Evolutionary conservation across 2,797 vertebrate genomes (phyloP).

Genomic region (Ctenopoma multispine): DNA sequence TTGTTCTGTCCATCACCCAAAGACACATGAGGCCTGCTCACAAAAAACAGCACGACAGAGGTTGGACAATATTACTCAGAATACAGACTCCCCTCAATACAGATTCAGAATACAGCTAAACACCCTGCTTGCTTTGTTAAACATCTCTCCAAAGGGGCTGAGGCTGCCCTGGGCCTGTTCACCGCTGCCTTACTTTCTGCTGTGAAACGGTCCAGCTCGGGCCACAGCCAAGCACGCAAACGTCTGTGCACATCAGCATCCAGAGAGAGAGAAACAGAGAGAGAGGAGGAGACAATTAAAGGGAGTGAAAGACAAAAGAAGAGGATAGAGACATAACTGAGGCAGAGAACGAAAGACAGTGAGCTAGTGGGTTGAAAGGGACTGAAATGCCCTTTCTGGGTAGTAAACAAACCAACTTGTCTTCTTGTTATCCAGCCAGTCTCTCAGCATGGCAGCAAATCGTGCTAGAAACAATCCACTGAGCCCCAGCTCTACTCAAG

Average conservation of each 20-base stretch:
- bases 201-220: slow-evolving; percentile 48
- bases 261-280: neutral
- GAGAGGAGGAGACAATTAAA: neutral
- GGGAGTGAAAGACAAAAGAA: slow-evolving; percentile 1
- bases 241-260: slow-evolving; percentile 71
- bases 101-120: neutral
- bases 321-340: slow-evolving; percentile 13
- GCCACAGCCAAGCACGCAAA: slow-evolving; percentile 75
- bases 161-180: slow-evolving; percentile 51
- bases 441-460: slow-evolving; percentile 25
- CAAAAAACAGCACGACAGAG: neutral
- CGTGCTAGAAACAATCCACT: slow-evolving; percentile 2
- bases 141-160: slow-evolving; percentile 31
- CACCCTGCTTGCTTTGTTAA: slow-evolving; percentile 26
- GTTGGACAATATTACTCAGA: slow-evolving; percentile 6
- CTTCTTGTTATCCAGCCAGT: slow-evolving; percentile 22
- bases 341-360: slow-evolving; percentile 12
- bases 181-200: slow-evolving; percentile 30
- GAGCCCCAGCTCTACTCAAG: slow-evolving; percentile 6
- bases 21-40: neutral
- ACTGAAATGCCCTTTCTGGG: slow-evolving; percentile 47
- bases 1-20: slow-evolving; percentile 17
- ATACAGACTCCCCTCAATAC: no score
- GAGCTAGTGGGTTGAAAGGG: slow-evolving; percentile 31
- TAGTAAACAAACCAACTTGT: slow-evolving; percentile 50